Evolutionary conservation across 2,888 invertebrate genomes (phyloP).

Genomic region (Laspeyria flexula): DNA sequence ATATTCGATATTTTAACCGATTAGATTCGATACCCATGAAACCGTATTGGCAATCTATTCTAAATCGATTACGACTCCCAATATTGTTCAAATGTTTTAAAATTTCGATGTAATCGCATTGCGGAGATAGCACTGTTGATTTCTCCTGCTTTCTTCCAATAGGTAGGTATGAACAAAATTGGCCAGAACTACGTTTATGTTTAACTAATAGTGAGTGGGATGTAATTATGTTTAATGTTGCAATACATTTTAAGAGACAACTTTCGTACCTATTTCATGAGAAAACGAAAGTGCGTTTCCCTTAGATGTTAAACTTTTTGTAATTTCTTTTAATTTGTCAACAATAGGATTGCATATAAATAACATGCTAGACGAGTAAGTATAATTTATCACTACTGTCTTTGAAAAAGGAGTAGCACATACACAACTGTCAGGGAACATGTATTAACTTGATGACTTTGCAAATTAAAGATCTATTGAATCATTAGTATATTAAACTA

Average conservation of each 20-base stretch:
- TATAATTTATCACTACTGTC: too few relatives aligned
- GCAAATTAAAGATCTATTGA: too few relatives aligned
- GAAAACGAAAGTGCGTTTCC: slow-evolving; percentile 2
- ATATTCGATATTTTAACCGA: slow-evolving; percentile 28
- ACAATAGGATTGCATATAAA: too few relatives aligned
- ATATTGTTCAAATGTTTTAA: slow-evolving; percentile 32
- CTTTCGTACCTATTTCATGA: background rate
- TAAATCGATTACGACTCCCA: slow-evolving; percentile 38
- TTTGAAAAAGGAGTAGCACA: too few relatives aligned
- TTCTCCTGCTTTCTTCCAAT: slow-evolving; percentile 57
- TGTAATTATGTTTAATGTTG: slow-evolving; percentile 4
- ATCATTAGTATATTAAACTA: too few relatives aligned
- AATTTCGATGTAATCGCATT: slow-evolving; percentile 36
- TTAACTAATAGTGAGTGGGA: background rate
- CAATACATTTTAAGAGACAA: background rate
- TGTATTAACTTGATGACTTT: too few relatives aligned
- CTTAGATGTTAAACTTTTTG: too few relatives aligned
- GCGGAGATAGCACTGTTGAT: slow-evolving; percentile 38
- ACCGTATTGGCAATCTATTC: slow-evolving; percentile 44
- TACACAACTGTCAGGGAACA: too few relatives aligned
- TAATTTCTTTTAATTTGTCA: too few relatives aligned
- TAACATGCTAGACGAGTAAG: too few relatives aligned
- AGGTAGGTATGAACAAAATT: slow-evolving; percentile 18
- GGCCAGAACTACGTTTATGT: background rate
- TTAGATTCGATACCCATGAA: slow-evolving; percentile 34